Evolutionary conservation across 2,113 vertebrate species (phyloP).

Genomic region (Mesitornis unicolor): DNA sequence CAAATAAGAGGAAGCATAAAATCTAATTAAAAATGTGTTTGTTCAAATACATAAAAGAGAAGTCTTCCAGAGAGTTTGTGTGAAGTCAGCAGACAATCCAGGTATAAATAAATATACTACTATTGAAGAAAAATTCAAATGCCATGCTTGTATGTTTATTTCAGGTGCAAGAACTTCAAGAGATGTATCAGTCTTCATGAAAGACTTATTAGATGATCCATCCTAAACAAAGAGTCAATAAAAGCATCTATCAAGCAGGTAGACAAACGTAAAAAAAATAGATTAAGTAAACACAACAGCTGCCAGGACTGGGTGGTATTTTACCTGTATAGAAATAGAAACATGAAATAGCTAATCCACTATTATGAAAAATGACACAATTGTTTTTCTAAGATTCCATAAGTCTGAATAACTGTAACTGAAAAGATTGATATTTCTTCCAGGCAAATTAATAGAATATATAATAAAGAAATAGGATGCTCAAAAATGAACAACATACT

Average conservation of each 20-base stretch:
- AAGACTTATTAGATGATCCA: not conserved
- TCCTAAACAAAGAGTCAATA: not conserved
- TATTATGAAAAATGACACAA: not conserved
- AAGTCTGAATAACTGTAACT: not conserved
- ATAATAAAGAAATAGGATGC: not conserved
- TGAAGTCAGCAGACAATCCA: not conserved
- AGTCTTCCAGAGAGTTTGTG: not conserved
- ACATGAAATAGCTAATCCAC: not conserved
- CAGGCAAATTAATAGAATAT: not conserved
- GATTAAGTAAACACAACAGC: not conserved
- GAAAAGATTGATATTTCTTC: not conserved
- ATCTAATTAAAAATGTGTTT: not conserved
- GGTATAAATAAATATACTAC: not conserved
- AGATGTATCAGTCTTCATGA: not conserved
- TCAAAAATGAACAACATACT: not conserved
- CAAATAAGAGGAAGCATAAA: not conserved
- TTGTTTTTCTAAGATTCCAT: not conserved
- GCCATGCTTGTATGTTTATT: not conserved
- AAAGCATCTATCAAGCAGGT: not conserved
- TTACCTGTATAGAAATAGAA: not conserved
- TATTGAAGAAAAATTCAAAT: not conserved
- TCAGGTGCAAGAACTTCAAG: not conserved
- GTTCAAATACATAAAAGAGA: not conserved
- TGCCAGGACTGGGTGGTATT: not conserved
- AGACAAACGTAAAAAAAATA: not conserved